Evolutionary conservation across 2,888 invertebrate species (phyloP), one percentile per base, ranked within the genome.

Genomic region (Cataglyphis livida): DNA sequence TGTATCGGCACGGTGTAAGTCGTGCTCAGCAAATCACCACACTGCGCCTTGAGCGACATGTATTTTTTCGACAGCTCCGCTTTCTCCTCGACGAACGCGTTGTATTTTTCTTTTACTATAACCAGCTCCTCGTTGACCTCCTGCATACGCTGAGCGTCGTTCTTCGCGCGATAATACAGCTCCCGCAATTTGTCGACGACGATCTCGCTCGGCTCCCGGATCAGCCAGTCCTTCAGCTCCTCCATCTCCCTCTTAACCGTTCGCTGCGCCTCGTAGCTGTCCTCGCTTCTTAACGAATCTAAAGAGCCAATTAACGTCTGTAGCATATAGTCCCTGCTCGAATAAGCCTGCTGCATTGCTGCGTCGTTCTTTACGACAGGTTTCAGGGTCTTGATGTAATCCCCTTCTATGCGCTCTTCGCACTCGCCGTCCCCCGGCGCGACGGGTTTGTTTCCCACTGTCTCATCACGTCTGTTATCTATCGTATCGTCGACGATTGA

Each of bases 111-210:
- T 93, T 97, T 97, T 85, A 97, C 95, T 70, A 96, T 95, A 81
- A 97, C 96, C 90, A 98, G 95, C 94, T 98, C 97, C 93, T 97
- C 97, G 93, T 97, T 97, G 35, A 97, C 95, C 91, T 96, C 96
- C 91, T 96, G 95, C 91, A 97, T 94, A 92, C 96, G 95, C 41
- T 96, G 96, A 91, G 95, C 95, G 88, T 95, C 95, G 41, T 93
- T 93, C 87, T 93, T 92, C 38, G 92, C 86, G 70, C 92, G 90
- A 85, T 93, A 92, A 82, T 93, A 93, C 9, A 93, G 83, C 57
- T 92, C 90, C 71, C 91, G 92, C 10, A 94, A 83, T 85, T 91
- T 93, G 70, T 91, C 89, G 6, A 93, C 76, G 62, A 93, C 86
- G 54, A 89, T 83, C 25, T 94, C 93, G 59, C 90, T 91, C 10